Percentiles rank a stretch among this genome's conserved stretches.
phyloP scores from a whole-genome alignment of 2,797 vertebrate species.

The Chaunax sp. region DNA sequence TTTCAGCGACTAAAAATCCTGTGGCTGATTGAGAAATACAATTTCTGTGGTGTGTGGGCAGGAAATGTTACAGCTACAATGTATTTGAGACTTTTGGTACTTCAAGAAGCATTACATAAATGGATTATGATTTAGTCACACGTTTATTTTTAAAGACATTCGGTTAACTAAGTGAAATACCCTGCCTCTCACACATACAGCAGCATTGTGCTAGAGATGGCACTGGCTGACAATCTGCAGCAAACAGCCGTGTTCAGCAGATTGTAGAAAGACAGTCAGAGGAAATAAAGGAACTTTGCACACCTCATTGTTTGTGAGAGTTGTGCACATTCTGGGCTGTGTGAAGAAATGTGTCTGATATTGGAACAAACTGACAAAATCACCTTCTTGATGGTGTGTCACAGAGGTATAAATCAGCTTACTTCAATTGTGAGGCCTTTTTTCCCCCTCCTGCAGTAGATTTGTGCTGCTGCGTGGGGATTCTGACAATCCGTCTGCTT shows the following conservation, averaged over 20 bases:
- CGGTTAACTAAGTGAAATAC: not conserved
- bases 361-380: constrained; percentile 54
- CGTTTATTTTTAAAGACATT: not conserved
- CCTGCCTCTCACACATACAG: constrained; percentile 4
- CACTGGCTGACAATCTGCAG: constrained; percentile 19
- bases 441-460: constrained; percentile 9
- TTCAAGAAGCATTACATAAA: not conserved
- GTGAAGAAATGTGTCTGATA: constrained; percentile 56
- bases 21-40: constrained; percentile 17
- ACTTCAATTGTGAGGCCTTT: constrained; percentile 26
- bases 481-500: constrained; percentile 19
- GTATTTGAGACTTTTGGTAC: not conserved
- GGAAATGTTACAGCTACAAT: not conserved
- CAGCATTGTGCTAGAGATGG: not conserved
- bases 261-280: constrained; percentile 29
- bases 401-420: constrained; percentile 38
- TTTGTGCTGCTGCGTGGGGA: constrained; percentile 10
- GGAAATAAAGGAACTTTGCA: constrained; percentile 29
- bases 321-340: constrained; percentile 43
- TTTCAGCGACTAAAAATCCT: constrained; percentile 10
- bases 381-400: constrained; percentile 32
- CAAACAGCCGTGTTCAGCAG: constrained; percentile 49
- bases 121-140: not conserved
- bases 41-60: not conserved
- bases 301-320: constrained; percentile 47